These are phyloP conservation scores for Otis tarda DNA, from an alignment of 2,113 vertebrate genomes.

Conservation along the genomic window DNA sequence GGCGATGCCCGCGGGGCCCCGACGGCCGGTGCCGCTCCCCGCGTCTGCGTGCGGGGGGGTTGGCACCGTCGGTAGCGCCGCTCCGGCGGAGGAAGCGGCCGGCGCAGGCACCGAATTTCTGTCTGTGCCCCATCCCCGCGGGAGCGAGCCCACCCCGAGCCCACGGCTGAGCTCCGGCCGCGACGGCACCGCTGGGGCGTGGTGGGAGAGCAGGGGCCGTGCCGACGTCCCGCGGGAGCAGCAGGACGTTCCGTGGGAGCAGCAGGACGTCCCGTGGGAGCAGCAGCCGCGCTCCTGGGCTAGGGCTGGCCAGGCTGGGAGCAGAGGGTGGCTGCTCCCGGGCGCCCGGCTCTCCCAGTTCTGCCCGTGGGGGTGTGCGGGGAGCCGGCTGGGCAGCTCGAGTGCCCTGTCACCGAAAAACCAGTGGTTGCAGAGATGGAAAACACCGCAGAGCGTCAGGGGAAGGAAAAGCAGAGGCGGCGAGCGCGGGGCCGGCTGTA, in stretches of 20 bases:
- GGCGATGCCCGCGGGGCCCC: too few species aligned
- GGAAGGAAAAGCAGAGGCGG: background rate
- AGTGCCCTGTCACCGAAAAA: background rate
- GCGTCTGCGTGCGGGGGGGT: too few species aligned
- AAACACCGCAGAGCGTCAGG: rapidly evolving
- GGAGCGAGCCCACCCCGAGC: rapidly evolving
- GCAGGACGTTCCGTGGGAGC: too few species aligned
- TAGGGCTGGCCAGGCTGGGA: background rate
- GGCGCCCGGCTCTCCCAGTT: background rate
- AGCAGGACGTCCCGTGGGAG: background rate
- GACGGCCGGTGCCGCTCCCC: too few species aligned
- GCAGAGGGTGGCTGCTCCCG: background rate
- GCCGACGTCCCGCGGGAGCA: rapidly evolving
- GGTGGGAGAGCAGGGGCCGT: too few species aligned
- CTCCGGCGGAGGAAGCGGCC: background rate
- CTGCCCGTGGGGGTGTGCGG: background rate
- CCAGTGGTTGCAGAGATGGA: background rate
- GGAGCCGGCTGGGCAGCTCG: background rate
- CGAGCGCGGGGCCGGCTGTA: rapidly evolving
- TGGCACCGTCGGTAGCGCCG: background rate
- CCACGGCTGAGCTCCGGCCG: background rate
- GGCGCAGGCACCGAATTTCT: background rate
- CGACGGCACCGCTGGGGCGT: rapidly evolving
- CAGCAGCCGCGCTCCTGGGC: background rate
- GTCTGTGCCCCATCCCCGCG: background rate